Evolutionary conservation across 2,888 invertebrate species (phyloP).

Genomic region (Leptopilina syphax): DNA sequence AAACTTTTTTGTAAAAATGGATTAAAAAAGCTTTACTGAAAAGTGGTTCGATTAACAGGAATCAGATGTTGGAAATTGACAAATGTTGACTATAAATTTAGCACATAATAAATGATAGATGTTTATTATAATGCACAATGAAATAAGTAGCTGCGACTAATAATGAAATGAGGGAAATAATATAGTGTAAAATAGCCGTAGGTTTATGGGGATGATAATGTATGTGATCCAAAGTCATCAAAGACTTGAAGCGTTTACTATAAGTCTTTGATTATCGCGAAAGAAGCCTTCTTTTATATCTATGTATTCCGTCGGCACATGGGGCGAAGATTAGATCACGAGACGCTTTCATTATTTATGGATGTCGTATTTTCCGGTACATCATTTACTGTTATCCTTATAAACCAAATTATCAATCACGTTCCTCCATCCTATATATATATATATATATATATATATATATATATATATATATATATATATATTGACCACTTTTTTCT

Average conservation of each 20-base stretch:
- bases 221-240: constrained; percentile 31
- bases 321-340: constrained; percentile 34
- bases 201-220: constrained; percentile 27
- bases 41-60: too few species aligned
- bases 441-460: too few species aligned
- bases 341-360: constrained; percentile 36
- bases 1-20: too few species aligned
- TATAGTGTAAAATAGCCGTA: constrained; percentile 15
- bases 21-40: too few species aligned
- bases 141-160: neutral
- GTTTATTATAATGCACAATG: neutral
- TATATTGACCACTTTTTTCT: neutral
- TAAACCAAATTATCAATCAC: constrained; percentile 23
- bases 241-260: constrained; percentile 15
- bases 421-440: neutral
- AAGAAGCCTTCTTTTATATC: constrained; percentile 23
- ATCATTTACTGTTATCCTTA: constrained; percentile 34
- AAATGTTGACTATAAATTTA: neutral
- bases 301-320: constrained; percentile 20
- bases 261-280: constrained; percentile 20
- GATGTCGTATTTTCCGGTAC: constrained; percentile 21
- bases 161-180: constrained; percentile 21
- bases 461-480: too few species aligned
- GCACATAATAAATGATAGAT: neutral
- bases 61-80: neutral